A percentile compares a stretch with the other conserved stretches of the same genome.
Evolutionary conservation across 2,888 invertebrate genomes (phyloP).

Genomic region (Agrotis exclamationis): DNA sequence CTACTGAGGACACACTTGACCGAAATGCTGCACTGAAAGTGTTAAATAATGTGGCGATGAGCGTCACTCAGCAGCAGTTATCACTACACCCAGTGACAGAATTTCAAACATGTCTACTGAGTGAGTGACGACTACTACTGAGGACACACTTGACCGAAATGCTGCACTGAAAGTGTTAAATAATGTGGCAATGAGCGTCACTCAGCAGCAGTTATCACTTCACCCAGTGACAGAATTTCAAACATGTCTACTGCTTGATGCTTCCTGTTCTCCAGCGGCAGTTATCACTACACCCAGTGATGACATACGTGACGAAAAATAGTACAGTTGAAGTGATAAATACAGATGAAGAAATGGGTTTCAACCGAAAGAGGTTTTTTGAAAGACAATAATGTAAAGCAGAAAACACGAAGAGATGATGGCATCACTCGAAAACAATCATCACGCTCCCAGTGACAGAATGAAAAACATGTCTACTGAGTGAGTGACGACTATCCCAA

Average conservation of each 20-base stretch:
- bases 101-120: constrained; percentile 59
- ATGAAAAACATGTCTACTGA: neutral
- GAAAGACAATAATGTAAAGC: no score
- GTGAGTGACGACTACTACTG: constrained; percentile 44
- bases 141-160: neutral
- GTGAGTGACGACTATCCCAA: constrained; percentile 32
- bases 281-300: constrained; percentile 37
- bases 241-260: no score
- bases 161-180: neutral
- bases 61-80: constrained; percentile 39
- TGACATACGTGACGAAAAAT: no score
- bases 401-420: neutral
- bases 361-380: no score
- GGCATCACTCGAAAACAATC: constrained; percentile 11
- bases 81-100: constrained; percentile 67
- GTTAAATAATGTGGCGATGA: neutral
- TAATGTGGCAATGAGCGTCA: neutral
- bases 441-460: constrained; percentile 71
- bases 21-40: neutral
- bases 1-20: neutral
- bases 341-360: neutral
- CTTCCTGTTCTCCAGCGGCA: neutral
- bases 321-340: no score
- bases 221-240: no score
- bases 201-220: neutral